Percentiles rank a stretch among this genome's conserved stretches.
phyloP scores from a whole-genome alignment of 2,888 invertebrate species.

The Thymelicus sylvestris region DNA sequence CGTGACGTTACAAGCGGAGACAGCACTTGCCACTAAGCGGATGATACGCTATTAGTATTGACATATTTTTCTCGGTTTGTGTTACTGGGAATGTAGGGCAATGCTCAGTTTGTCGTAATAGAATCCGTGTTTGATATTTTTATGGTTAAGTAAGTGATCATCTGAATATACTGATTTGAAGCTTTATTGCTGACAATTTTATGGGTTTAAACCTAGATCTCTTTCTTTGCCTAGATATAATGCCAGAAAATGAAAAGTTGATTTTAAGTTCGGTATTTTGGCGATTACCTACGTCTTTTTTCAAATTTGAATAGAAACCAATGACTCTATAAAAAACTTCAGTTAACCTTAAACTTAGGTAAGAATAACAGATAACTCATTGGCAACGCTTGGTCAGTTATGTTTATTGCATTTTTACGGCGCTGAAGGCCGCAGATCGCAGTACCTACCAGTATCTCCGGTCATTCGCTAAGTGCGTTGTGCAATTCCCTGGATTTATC shows the following conservation, averaged over 20 bases:
- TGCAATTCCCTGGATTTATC: slow-evolving; percentile 79
- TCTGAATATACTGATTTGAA: too few relatives aligned
- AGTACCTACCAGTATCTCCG: not conserved
- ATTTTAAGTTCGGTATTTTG: too few relatives aligned
- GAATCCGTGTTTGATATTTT: not conserved
- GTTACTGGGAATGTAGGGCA: slow-evolving; percentile 45
- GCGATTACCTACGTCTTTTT: too few relatives aligned
- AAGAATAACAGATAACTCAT: too few relatives aligned
- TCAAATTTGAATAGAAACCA: too few relatives aligned
- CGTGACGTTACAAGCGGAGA: slow-evolving; percentile 63
- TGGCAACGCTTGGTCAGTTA: slow-evolving; percentile 1
- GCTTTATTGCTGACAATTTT: too few relatives aligned
- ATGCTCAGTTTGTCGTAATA: not conserved
- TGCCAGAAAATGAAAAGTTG: too few relatives aligned
- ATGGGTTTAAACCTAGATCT: too few relatives aligned
- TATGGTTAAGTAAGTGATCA: too few relatives aligned
- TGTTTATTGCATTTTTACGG: slow-evolving; percentile 26
- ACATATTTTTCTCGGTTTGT: slow-evolving; percentile 50
- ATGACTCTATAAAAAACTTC: too few relatives aligned
- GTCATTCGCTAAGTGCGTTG: slow-evolving; percentile 77
- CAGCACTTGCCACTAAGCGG: slow-evolving; percentile 60
- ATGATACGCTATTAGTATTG: slow-evolving; percentile 50
- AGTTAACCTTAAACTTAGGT: too few relatives aligned
- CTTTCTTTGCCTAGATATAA: too few relatives aligned
- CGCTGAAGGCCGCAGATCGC: not conserved